These are phyloP conservation scores for Orchesellides sinensis DNA, from an alignment of 2,888 invertebrate genomes.

Conservation along the genomic window DNA sequence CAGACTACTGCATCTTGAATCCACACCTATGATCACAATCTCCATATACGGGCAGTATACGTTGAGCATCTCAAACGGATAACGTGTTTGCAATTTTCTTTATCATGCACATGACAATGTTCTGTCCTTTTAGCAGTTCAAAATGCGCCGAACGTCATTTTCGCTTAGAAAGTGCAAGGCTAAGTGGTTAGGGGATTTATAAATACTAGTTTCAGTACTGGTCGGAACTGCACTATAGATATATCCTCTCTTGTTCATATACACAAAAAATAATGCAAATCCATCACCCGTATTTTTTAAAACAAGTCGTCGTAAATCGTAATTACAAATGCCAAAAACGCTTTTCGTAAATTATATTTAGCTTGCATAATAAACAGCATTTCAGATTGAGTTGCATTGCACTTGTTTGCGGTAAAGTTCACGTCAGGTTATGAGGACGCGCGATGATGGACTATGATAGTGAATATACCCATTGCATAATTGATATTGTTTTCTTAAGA, in stretches of 20 bases:
- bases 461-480: conserved; percentile 15
- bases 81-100: neutral
- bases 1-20: neutral
- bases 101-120: too few relatives aligned
- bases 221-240: neutral
- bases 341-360: neutral
- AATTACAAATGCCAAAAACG: conserved; percentile 3
- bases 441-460: neutral
- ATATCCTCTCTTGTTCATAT: neutral
- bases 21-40: conserved; percentile 12
- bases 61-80: neutral
- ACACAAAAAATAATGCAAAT: neutral
- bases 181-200: neutral
- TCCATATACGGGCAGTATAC: neutral
- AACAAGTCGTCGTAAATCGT: conserved; percentile 31
- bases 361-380: neutral
- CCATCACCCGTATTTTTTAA: neutral
- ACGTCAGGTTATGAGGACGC: conserved; percentile 9
- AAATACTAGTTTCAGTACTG: neutral
- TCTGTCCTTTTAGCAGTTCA: neutral
- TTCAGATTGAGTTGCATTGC: neutral
- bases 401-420: conserved; percentile 33
- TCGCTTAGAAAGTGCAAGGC: neutral
- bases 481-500: conserved; percentile 15
- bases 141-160: too few relatives aligned